Evolutionary conservation across 2,113 vertebrate species (phyloP).

Genomic region (Sorex fumeus): DNA sequence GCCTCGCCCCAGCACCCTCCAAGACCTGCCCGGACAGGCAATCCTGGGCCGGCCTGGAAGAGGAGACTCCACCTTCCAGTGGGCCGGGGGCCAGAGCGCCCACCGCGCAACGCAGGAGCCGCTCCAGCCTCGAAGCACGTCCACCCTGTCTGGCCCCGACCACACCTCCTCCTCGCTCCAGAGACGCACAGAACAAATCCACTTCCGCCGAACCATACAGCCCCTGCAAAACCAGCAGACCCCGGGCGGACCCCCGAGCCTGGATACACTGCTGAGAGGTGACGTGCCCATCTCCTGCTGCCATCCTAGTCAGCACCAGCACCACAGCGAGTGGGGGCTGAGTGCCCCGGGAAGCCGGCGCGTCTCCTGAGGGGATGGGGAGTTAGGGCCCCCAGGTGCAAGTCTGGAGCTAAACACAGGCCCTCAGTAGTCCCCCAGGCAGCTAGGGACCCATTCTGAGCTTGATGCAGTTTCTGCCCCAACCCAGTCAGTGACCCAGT

Average conservation of each 20-base stretch:
- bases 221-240: not conserved
- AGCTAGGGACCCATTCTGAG: not conserved
- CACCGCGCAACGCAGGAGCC: not conserved
- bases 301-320: not conserved
- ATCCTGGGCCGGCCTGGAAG: not conserved
- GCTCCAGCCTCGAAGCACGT: not conserved
- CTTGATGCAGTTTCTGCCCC: not conserved
- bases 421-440: not conserved
- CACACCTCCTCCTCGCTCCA: not conserved
- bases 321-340: not conserved
- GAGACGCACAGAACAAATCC: not conserved
- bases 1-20: not conserved
- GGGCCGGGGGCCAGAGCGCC: slow-evolving; percentile 30
- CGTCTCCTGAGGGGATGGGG: too few relatives aligned
- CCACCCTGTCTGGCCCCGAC: not conserved
- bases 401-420: not conserved
- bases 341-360: not conserved
- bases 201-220: not conserved
- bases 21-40: slow-evolving; percentile 68
- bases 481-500: not conserved
- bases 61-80: not conserved
- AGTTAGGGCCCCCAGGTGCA: not conserved
- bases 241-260: not conserved
- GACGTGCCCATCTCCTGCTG: not conserved
- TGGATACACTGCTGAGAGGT: not conserved